These are phyloP conservation scores for Alligator sinensis DNA, from an alignment of 2,113 vertebrate genomes.

Conservation along the genomic window DNA sequence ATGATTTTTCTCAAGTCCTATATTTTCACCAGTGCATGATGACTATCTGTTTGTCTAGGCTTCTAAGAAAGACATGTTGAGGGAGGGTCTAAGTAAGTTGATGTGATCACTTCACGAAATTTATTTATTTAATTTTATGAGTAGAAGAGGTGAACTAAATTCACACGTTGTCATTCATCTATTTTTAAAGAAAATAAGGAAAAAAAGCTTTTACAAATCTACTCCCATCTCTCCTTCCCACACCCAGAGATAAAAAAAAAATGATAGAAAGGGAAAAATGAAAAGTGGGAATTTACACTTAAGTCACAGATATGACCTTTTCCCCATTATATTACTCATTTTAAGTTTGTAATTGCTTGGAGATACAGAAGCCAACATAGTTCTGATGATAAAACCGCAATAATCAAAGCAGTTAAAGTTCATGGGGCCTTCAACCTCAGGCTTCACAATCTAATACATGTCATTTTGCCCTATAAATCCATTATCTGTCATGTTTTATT, in stretches of 20 bases:
- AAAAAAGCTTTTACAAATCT: not conserved
- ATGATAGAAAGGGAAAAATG: not conserved
- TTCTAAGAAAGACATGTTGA: not conserved
- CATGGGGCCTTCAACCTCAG: rapidly evolving
- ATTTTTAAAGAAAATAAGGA: not conserved
- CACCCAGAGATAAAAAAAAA: not conserved
- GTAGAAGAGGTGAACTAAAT: not conserved
- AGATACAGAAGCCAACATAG: not conserved
- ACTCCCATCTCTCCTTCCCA: not conserved
- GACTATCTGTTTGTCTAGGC: not conserved
- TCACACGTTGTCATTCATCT: not conserved
- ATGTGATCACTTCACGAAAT: not conserved
- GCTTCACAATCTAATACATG: not conserved
- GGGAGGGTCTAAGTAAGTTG: not conserved
- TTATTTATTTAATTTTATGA: not conserved
- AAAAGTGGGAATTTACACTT: not conserved
- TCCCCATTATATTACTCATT: not conserved
- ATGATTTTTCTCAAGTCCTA: not conserved
- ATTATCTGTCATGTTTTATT: not conserved
- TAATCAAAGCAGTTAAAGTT: not conserved
- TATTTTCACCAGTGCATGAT: not conserved
- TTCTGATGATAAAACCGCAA: not conserved
- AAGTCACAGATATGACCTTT: not conserved
- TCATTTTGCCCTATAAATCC: not conserved
- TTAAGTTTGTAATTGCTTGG: not conserved